Base-by-base conservation (phyloP, 2,888 invertebrate genomes). In the Cryptocephalus primarius region DNA sequence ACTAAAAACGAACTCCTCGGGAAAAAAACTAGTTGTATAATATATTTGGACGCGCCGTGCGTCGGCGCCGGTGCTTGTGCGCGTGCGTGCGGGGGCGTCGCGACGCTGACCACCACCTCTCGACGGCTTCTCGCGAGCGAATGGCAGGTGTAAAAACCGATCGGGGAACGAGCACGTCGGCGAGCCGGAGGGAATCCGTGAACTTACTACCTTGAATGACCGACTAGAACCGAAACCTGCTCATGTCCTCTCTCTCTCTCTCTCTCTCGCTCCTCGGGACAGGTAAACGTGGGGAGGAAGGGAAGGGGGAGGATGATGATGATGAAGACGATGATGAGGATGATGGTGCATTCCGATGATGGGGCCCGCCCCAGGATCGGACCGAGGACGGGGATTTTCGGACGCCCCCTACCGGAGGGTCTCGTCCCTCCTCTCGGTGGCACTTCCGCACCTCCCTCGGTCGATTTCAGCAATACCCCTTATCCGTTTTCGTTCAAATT, bases 151-250 rank as follows among this genome's bases (percentile, higher is more conserved):
- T 22, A 11, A 8, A 10, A 42, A 11, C 12, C 42, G 42, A 34
- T 34, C 9, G 9, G 34, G n/a, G 36, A 11, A 36, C 36, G 12
- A 12, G 6, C 12, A 36, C 36, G 12, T 4, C 46, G 51, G 54
- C 57, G 56, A 58, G 57, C 54, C 59, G 48, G 49, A 51, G 60
- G 59, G 57, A 51, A 56, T 54, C 53, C 49, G 51, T 61, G 60
- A 60, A 61, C 60, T 61, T 58, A 54, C 62, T 59, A 61, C 60
- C 62, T 61, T 60, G 60, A 59, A 60, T 62, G 60, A 62, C 60
- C 62, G 62, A 60, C 55, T 56, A 49, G 57, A 53, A 56, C 53
- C 56, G 54, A 60, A 58, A 58, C 57, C 55, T 54, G 57, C 55
- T 50, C 22, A 22, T 22, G 22, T 22, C 22, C 22, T 22, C 22